Evolutionary conservation across 2,113 vertebrate genomes (phyloP), one percentile per base, ranked within the genome.

Genomic region (Carettochelys insculpta): DNA sequence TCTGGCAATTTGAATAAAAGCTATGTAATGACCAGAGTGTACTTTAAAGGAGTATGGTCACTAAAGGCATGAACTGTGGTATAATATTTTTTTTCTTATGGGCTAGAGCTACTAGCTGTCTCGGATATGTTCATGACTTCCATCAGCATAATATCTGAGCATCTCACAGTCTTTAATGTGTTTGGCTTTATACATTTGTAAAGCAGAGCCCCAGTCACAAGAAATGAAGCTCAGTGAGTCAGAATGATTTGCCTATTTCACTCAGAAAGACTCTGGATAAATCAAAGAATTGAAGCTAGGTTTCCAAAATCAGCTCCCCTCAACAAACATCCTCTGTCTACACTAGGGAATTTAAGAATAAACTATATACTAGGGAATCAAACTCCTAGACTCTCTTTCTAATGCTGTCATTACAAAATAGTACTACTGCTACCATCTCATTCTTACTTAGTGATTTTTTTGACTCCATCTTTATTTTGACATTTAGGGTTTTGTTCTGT

Each of bases 191-290:
- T 4, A 43, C 2, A 17, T 65, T 88, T 84, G 61, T 29, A 52
- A 53, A 90, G 82, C n/a, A 11, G 71, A 78, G 68, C 77, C 77
- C 2, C 1, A 48, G 38, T 38, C 17, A 16, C 38, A 68, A 68
- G n/a, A 38, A 68, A 68, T 68, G 68, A 76, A 34, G 1, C 6
- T 5, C 0, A 1, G 38, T 11, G 43, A 77, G 2, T 2, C n/a
- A 20, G 38, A 68, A 68, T 68, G 19, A 38, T 68, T 68, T 68
- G 17, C 61, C n/a, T n/a, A 22, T 8, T 38, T 38, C n/a, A 68
- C 61, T 38, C 34, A 68, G n/a, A 68, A 68, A 68, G 34, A 38
- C n/a, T 68, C 9, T 22, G 19, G 34, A n/a, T 1, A 20, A 19
- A 68, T 34, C n/a, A 38, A n/a, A 11, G 2, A 50, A 77, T 90